Conservation (phyloP, 1,140 invertebrate genomes). For the Goniozus legneri region DNA sequence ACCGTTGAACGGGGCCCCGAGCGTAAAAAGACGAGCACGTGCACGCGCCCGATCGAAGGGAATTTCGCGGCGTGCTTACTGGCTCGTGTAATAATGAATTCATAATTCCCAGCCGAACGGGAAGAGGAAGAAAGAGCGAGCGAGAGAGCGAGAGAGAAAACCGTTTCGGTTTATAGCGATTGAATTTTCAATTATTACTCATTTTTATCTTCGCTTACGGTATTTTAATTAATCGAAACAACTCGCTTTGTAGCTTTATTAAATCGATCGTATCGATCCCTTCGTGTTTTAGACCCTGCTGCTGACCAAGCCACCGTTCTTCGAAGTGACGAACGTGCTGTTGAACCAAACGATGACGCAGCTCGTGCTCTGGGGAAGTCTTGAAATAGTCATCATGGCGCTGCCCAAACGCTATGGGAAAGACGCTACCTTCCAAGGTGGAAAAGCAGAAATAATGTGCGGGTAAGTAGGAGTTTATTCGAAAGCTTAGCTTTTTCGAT, state of each 20-base stretch:
- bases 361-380: conserved; percentile 44
- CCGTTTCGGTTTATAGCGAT: neutral
- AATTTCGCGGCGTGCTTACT: conserved; percentile 34
- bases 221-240: conserved; percentile 22
- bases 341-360: conserved; percentile 52
- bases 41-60: conserved; percentile 36
- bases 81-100: conserved; percentile 45
- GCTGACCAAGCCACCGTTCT: conserved; percentile 49
- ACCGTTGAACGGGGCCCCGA: neutral
- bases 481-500: no score
- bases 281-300: conserved; percentile 39
- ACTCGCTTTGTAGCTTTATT: conserved; percentile 2
- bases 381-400: conserved; percentile 48
- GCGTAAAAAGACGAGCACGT: conserved; percentile 19
- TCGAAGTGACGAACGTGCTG: conserved; percentile 48
- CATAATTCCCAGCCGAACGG: conserved; percentile 36
- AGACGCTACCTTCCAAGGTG: conserved; percentile 43
- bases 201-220: conserved; percentile 11
- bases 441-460: conserved; percentile 41
- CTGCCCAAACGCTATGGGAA: conserved; percentile 53
- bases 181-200: neutral
- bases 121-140: no score
- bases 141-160: no score
- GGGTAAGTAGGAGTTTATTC: conserved; percentile 48
- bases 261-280: neutral